Base-by-base conservation (phyloP, 2,797 vertebrate species). In the Tachyglossus aculeatus region DNA sequence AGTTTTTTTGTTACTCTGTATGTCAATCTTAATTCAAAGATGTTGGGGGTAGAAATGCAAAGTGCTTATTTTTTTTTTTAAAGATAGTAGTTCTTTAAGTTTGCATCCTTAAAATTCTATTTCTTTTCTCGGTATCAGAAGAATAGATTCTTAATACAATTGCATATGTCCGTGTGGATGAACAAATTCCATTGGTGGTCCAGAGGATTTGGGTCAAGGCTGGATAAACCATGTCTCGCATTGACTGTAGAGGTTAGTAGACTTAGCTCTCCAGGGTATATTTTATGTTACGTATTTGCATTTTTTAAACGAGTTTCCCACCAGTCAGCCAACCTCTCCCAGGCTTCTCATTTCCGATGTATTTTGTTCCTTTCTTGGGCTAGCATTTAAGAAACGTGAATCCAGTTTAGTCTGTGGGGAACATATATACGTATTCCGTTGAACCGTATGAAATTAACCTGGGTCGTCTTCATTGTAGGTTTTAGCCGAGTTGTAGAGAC, bases 211-310 rank as follows among this genome's bases (percentile, higher is more conserved):
- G 85, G 81, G 75, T 71, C 82, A 83, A 81, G 85, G 81, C 80
- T 87, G 85, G 85, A 87, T 87, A 87, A 85, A 85, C 85, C 82
- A 81, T 85, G 85, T 85, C 74, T 87, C 85, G 79, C 80, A 83
- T 87, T 87, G 85, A 87, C 77, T 85, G 76, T 87, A 87, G 85
- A 85, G 85, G 85, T 85, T 85, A 85, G 85, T 81, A 87, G 82
- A 73, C 73, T 85, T 71, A 83, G 82, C 85, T 83, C 53, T 45
- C 78, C 71, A 85, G 82, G 82, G 51, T 78, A 36, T 81, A 43
- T 65, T 7, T 70, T 77, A 60, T 62, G 43, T 66, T 61, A 52
- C 18, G 39, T 33, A 63, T 65, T 37, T 78, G 58, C 40, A 65
- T 77, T 81, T 77, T 77, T 62, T 77, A 7, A 79, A 72, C 80